Evolutionary conservation across 2,888 invertebrate species (phyloP).

Genomic region (Cylloceria caligata): DNA sequence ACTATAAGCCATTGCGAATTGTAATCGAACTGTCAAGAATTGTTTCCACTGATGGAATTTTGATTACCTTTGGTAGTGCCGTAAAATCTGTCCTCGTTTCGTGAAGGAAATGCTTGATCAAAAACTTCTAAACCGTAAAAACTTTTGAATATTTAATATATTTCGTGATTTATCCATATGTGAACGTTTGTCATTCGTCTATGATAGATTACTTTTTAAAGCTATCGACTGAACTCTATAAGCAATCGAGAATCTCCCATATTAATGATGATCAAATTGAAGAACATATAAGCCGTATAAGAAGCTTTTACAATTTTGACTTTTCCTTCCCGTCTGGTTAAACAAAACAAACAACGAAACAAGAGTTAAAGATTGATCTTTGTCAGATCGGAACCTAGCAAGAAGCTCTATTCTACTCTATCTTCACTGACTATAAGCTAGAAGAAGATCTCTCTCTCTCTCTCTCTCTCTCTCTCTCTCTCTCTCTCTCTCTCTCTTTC

Average conservation of each 20-base stretch:
- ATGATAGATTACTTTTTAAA: background rate
- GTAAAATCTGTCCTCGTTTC: no score
- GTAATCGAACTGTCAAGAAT: background rate
- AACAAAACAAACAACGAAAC: background rate
- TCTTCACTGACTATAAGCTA: constrained; percentile 22
- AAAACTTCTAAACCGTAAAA: background rate
- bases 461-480: constrained; percentile 32
- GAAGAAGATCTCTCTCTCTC: constrained; percentile 45
- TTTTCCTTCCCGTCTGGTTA: background rate
- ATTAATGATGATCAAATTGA: background rate
- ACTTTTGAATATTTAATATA: background rate
- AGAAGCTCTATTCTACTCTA: constrained; percentile 41
- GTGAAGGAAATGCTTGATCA: no score
- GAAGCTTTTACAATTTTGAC: constrained; percentile 6
- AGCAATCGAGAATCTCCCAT: background rate
- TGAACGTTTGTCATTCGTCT: background rate
- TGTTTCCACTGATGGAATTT: no score
- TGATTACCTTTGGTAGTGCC: no score
- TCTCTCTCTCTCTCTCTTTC: constrained; percentile 25
- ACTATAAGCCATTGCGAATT: background rate
- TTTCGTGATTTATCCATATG: background rate
- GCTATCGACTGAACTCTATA: background rate
- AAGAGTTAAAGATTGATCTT: background rate
- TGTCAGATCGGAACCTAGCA: background rate
- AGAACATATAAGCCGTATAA: background rate